phyloP scores from a whole-genome alignment of 2,797 vertebrate genomes.

The Percopsis omiscomaycus region DNA sequence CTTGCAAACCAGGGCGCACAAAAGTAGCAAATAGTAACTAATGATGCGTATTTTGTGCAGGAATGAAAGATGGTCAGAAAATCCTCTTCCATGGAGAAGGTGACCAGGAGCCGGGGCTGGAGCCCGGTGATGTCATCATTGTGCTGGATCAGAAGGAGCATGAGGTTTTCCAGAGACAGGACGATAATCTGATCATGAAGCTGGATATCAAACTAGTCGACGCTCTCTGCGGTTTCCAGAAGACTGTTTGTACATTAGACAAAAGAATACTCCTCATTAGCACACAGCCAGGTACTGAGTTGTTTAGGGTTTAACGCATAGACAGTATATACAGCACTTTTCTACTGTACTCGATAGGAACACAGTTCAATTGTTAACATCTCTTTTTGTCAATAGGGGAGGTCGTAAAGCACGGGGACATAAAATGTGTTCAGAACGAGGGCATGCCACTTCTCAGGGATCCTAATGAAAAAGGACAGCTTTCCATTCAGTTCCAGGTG shows the following conservation, averaged over 20 bases:
- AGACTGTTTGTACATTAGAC: conserved; percentile 86
- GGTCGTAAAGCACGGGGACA: conserved; percentile 85
- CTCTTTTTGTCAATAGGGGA: conserved; percentile 76
- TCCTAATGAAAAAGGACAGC: conserved; percentile 86
- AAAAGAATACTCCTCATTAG: conserved; percentile 83
- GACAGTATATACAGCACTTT: background rate
- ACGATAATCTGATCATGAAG: conserved; percentile 85
- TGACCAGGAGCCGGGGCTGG: conserved; percentile 94
- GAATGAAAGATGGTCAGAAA: conserved; percentile 96
- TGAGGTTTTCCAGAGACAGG: conserved; percentile 83
- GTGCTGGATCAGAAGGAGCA: conserved; percentile 94
- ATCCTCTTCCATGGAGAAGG: conserved; percentile 93
- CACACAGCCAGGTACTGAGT: conserved; percentile 81
- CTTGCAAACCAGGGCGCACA: no score
- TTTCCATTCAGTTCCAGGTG: conserved; percentile 89
- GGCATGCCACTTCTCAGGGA: conserved; percentile 91
- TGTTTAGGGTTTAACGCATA: background rate
- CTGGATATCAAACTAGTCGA: conserved; percentile 90
- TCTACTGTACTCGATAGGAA: background rate
- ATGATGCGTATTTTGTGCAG: conserved; percentile 62
- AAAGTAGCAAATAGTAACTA: background rate
- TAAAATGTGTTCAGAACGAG: conserved; percentile 85
- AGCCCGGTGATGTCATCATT: conserved; percentile 92
- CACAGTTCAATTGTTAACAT: background rate
- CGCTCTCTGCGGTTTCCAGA: conserved; percentile 92